Conservation (phyloP, 2,797 vertebrate species). For the Varecia variegata region DNA sequence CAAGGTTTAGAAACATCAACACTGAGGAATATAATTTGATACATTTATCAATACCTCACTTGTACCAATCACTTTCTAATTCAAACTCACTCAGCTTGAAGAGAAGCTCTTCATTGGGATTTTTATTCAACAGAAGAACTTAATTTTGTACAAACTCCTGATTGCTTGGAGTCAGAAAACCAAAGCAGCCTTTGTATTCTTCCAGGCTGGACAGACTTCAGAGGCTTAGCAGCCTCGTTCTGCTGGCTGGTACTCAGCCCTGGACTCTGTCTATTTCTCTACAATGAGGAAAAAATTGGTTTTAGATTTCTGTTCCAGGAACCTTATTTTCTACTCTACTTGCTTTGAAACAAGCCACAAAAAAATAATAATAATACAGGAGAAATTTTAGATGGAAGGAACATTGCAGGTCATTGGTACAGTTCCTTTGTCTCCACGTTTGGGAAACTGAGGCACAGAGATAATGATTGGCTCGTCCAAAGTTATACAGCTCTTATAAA, state of each 20-base stretch:
- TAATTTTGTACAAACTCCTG: neutral
- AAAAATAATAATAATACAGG: neutral
- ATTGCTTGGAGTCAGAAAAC: neutral
- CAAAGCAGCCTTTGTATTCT: neutral
- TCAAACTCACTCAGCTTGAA: neutral
- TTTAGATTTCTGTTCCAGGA: conserved; percentile 44
- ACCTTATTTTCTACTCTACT: conserved; percentile 45
- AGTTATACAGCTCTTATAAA: neutral
- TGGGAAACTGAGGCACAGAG: conserved; percentile 30
- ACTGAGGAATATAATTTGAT: neutral
- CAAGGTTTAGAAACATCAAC: neutral
- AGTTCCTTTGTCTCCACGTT: neutral
- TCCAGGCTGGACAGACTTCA: neutral
- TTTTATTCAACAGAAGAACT: neutral
- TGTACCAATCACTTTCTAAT: neutral
- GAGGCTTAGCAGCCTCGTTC: neutral
- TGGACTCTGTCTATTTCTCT: neutral
- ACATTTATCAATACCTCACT: neutral
- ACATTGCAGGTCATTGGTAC: neutral
- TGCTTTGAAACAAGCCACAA: conserved; percentile 14
- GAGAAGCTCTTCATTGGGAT: neutral
- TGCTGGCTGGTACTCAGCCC: neutral
- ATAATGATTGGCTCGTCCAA: neutral
- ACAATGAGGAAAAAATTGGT: neutral
- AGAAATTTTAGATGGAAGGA: neutral